Evolutionary conservation across 2,797 vertebrate genomes (phyloP).

Genomic region (Xerus rutilus): DNA sequence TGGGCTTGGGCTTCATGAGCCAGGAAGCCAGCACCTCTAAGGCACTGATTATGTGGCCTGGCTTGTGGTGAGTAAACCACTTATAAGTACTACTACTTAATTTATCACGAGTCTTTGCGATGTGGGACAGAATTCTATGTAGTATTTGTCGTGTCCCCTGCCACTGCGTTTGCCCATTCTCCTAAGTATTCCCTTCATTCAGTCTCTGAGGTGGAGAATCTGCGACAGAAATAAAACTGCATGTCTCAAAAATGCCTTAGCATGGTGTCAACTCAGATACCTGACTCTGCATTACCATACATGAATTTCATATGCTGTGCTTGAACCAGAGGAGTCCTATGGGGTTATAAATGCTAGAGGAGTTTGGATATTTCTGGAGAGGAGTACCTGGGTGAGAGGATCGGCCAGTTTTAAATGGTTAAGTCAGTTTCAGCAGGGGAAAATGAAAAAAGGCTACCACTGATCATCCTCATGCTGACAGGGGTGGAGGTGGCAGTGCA

Average conservation of each 20-base stretch:
- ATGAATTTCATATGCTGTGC: not conserved
- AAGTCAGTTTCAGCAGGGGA: not conserved
- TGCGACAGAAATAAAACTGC: not conserved
- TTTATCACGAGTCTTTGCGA: not conserved
- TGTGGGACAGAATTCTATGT: not conserved
- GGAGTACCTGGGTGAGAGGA: not conserved
- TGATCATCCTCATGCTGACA: not conserved
- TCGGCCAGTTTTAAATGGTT: not conserved
- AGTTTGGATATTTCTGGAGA: not conserved
- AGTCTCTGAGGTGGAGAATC: not conserved
- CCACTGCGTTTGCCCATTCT: not conserved
- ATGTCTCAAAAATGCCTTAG: not conserved
- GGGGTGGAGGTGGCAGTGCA: not conserved
- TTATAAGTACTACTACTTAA: too few species aligned
- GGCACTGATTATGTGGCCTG: not conserved
- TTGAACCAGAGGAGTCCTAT: not conserved
- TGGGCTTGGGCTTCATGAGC: not conserved
- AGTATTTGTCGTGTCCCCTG: not conserved
- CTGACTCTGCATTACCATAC: not conserved
- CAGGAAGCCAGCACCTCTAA: not conserved
- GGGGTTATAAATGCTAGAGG: not conserved
- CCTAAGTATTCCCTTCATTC: not conserved
- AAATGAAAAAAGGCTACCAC: not conserved
- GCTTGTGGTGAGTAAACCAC: not conserved
- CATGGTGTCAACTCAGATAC: not conserved